A percentile compares a stretch with the other conserved stretches of the same genome.
These are phyloP conservation scores for Esox niger DNA, from an alignment of 2,113 vertebrate genomes.

Conservation along the genomic window DNA sequence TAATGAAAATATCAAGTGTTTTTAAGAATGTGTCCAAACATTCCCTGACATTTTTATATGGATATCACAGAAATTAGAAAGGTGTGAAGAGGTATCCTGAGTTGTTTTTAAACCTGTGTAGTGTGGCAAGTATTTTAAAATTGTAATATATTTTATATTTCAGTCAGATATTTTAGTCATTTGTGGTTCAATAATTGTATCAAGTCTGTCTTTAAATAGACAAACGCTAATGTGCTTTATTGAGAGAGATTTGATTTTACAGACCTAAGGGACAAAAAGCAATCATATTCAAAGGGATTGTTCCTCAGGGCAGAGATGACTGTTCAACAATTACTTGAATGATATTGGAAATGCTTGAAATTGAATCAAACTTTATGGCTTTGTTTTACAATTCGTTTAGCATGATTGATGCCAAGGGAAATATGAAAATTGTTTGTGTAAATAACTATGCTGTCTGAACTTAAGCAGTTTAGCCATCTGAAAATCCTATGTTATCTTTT, in stretches of 20 bases:
- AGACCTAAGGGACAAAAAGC: neutral
- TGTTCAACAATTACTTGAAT: neutral
- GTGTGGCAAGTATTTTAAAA: constrained; percentile 2
- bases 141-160: neutral
- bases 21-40: neutral
- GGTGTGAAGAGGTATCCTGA: neutral
- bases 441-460: no score
- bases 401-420: neutral
- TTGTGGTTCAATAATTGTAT: neutral
- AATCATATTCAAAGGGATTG: neutral
- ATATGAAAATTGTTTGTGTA: neutral
- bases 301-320: neutral
- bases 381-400: neutral
- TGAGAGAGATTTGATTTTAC: neutral
- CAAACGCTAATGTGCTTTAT: neutral
- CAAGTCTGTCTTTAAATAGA: neutral
- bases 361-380: neutral
- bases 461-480: neutral
- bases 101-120: neutral
- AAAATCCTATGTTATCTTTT: neutral
- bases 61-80: neutral
- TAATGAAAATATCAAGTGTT: neutral
- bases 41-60: neutral
- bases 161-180: neutral
- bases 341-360: constrained; percentile 11